Percentiles rank a stretch among this genome's conserved stretches.
Conservation (phyloP, 2,113 vertebrate genomes). For the Python bivittatus region DNA sequence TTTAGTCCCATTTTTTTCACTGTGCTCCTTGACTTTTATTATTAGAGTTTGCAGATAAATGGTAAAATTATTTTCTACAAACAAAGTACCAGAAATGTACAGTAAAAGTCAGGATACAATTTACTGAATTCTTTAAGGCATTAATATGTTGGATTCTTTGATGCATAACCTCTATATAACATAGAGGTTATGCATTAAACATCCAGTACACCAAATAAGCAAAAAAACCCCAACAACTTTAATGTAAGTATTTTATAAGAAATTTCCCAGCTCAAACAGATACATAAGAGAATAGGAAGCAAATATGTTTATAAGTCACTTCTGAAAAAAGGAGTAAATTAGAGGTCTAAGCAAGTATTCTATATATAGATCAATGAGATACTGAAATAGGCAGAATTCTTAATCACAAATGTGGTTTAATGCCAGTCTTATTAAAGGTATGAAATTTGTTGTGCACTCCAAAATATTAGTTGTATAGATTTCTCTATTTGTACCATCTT, state of each 20-base stretch:
- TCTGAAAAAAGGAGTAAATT: no score
- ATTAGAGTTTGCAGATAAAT: not conserved
- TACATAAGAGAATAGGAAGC: no score
- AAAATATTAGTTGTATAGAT: no score
- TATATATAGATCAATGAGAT: no score
- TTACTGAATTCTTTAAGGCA: not conserved
- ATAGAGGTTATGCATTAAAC: not conserved
- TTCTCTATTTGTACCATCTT: no score
- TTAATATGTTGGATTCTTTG: not conserved
- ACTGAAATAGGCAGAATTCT: no score
- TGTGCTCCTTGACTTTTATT: not conserved
- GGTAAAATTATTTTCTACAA: not conserved
- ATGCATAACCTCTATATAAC: not conserved
- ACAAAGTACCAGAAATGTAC: not conserved
- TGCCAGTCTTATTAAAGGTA: no score
- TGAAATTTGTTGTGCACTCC: no score
- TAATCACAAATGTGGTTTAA: no score
- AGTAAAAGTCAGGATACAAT: not conserved
- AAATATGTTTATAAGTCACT: no score
- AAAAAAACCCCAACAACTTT: not conserved
- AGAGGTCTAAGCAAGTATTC: no score
- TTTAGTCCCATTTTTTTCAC: not conserved
- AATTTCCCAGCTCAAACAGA: no score
- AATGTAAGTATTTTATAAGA: not conserved
- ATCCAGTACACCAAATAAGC: not conserved